Evolutionary conservation across 2,888 invertebrate genomes (phyloP).

Genomic region (Torymus texanus): DNA sequence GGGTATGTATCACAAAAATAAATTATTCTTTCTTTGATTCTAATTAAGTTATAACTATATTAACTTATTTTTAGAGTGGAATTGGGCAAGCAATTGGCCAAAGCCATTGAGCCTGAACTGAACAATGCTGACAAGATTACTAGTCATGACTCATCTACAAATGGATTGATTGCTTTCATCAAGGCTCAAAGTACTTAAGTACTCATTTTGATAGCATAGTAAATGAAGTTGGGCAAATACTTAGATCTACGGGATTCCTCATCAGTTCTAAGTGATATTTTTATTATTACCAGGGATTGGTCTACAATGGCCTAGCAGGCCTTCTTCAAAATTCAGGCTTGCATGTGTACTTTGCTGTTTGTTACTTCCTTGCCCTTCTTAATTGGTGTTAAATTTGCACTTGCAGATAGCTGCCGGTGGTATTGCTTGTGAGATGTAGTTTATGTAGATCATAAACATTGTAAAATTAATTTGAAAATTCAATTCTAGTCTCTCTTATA

Average conservation of each 20-base stretch:
- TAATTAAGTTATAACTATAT: conserved; percentile 18
- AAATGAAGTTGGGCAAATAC: conserved; percentile 25
- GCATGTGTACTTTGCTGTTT: conserved; percentile 43
- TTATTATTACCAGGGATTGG: background rate
- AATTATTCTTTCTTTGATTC: background rate
- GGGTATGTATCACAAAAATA: conserved; percentile 79
- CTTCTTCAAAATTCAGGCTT: conserved; percentile 35
- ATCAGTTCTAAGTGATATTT: conserved; percentile 19
- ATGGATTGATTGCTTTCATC: conserved; percentile 97
- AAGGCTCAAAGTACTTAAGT: conserved; percentile 78
- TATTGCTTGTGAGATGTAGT: conserved; percentile 31
- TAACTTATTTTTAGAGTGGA: conserved; percentile 83
- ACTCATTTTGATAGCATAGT: conserved; percentile 23
- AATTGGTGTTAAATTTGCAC: conserved; percentile 39
- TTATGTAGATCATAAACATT: conserved; percentile 31
- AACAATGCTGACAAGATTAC: conserved; percentile 81
- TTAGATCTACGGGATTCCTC: conserved; percentile 34
- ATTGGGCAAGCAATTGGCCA: conserved; percentile 98
- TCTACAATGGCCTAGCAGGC: conserved; percentile 37
- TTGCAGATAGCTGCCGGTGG: conserved; percentile 2
- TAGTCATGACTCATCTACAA: conserved; percentile 95
- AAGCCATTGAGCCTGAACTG: conserved; percentile 97
- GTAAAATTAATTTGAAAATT: conserved; percentile 6
- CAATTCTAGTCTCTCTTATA: conserved; percentile 38
- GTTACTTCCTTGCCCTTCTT: background rate